These are phyloP conservation scores for Baronia brevicornis DNA, from an alignment of 2,888 invertebrate genomes.

Conservation along the genomic window DNA sequence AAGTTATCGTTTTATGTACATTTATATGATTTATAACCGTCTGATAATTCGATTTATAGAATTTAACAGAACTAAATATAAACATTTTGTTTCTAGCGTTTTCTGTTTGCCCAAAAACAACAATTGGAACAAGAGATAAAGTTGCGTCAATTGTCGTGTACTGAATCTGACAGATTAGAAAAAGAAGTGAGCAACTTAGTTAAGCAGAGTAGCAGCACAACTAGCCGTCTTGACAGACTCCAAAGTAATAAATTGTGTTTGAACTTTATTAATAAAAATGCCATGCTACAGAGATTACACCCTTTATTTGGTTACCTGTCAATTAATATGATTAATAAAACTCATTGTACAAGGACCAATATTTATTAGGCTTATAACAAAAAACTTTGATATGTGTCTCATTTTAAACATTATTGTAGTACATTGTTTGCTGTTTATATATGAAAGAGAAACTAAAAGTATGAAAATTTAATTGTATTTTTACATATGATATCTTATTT, in stretches of 20 bases:
- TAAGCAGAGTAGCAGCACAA: conserved; percentile 62
- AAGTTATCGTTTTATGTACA: conserved; percentile 20
- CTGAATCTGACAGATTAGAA: conserved; percentile 57
- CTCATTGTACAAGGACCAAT: too few species aligned
- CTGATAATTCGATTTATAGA: conserved; percentile 1
- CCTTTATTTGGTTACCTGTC: conserved; percentile 13
- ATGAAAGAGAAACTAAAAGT: too few species aligned
- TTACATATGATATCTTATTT: too few species aligned
- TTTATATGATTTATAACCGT: neutral
- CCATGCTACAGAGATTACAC: too few species aligned
- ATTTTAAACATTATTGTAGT: too few species aligned
- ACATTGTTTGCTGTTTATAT: too few species aligned
- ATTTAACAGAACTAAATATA: conserved; percentile 1
- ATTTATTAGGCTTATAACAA: too few species aligned
- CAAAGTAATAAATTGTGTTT: too few species aligned
- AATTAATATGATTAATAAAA: conserved; percentile 4
- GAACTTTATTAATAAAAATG: too few species aligned
- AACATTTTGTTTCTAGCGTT: conserved; percentile 57
- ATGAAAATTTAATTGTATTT: too few species aligned
- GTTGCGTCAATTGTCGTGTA: conserved; percentile 63
- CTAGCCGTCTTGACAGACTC: conserved; percentile 51
- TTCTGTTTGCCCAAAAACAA: conserved; percentile 80
- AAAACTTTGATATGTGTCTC: too few species aligned
- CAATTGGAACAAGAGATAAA: conserved; percentile 82
- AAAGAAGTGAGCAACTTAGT: conserved; percentile 60